These are phyloP conservation scores for Phyllotis vaccarum DNA, from an alignment of 2,797 vertebrate genomes.

Conservation along the genomic window DNA sequence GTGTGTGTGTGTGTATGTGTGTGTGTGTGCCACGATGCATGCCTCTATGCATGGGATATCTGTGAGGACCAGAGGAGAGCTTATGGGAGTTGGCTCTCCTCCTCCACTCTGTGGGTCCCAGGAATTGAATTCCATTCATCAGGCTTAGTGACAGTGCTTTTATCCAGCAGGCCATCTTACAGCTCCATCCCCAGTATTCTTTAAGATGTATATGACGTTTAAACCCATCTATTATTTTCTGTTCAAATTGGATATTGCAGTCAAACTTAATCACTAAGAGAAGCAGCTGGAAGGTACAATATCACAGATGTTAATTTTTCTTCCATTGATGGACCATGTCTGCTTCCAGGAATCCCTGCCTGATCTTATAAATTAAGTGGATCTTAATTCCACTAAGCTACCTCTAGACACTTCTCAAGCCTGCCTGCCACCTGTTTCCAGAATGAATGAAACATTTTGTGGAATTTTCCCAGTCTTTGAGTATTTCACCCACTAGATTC, in stretches of 20 bases:
- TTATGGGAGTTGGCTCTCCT: background rate
- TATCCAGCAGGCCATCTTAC: background rate
- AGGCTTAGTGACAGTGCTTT: background rate
- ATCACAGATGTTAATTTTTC: conserved; percentile 11
- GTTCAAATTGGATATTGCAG: background rate
- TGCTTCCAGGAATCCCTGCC: background rate
- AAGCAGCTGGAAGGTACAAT: background rate
- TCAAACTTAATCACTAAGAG: conserved; percentile 9
- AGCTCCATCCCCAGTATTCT: background rate
- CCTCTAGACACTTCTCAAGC: background rate
- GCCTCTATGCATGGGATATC: too few relatives aligned
- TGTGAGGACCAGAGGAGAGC: background rate
- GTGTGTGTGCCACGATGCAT: too few relatives aligned
- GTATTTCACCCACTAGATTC: background rate
- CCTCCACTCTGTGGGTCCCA: background rate
- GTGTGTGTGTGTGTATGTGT: background rate
- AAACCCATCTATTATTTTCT: conserved; percentile 43
- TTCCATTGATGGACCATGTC: background rate
- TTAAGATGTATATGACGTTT: background rate
- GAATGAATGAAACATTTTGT: background rate
- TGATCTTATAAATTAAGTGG: background rate
- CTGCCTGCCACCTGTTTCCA: background rate
- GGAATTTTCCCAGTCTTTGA: background rate
- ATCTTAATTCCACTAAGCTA: background rate
- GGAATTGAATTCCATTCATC: background rate